Percentiles rank a stretch among this genome's conserved stretches.
These are phyloP conservation scores for human (Homo sapiens) DNA, from an alignment of 2,113 vertebrate genomes.

Conservation along the genomic window DNA sequence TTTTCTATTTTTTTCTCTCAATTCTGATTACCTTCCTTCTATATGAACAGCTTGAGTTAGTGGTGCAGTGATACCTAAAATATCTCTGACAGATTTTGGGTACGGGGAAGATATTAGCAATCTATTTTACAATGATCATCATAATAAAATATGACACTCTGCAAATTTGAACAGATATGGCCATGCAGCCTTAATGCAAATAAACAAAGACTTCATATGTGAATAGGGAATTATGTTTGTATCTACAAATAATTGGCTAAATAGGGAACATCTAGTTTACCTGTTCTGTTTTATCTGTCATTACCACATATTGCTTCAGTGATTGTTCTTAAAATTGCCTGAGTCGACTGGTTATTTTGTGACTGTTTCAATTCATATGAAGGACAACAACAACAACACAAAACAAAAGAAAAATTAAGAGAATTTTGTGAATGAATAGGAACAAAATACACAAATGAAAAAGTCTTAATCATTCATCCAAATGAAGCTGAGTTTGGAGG, in stretches of 20 bases:
- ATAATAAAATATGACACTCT: not conserved
- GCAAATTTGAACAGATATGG: not conserved
- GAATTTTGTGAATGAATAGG: not conserved
- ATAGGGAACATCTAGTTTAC: not conserved
- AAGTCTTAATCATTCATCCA: not conserved
- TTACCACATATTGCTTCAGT: not conserved
- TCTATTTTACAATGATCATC: not conserved
- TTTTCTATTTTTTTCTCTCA: constrained; percentile 29
- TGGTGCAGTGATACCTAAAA: constrained; percentile 24
- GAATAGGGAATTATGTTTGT: not conserved
- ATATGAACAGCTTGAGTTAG: constrained; percentile 59
- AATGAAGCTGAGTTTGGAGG: not conserved
- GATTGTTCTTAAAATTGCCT: not conserved
- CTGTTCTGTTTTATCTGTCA: not conserved
- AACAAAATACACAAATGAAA: not conserved
- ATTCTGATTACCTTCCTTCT: constrained; percentile 61
- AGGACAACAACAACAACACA: not conserved
- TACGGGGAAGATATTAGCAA: not conserved
- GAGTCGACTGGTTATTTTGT: not conserved
- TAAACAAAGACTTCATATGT: not conserved
- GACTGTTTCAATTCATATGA: not conserved
- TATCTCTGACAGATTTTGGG: not conserved
- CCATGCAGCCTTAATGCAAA: not conserved
- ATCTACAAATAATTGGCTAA: not conserved
- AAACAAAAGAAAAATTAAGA: not conserved